Percentiles rank a stretch among this genome's conserved stretches.
Evolutionary conservation across 2,113 vertebrate species (phyloP).

Genomic region (Oncorhynchus kisutch): DNA sequence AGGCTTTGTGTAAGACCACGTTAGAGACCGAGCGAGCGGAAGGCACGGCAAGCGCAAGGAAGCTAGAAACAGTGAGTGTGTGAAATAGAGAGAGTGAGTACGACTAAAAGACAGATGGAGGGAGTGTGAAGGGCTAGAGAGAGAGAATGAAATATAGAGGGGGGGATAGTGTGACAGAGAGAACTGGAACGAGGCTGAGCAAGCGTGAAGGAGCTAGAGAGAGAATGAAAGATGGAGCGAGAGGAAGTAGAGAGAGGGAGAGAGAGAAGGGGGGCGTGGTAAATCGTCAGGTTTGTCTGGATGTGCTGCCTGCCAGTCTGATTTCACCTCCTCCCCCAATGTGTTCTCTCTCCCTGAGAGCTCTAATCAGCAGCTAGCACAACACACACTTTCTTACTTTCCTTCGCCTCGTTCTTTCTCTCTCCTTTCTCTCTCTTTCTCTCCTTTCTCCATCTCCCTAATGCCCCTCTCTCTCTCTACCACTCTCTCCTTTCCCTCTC

Average conservation of each 20-base stretch:
- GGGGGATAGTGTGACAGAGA: neutral
- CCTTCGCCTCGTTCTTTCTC: neutral
- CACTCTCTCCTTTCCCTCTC: too few species aligned
- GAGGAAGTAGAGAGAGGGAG: slow-evolving; percentile 11
- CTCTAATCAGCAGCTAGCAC: slow-evolving; percentile 24
- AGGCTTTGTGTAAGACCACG: neutral
- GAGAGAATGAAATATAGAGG: too few species aligned
- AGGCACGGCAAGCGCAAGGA: too few species aligned
- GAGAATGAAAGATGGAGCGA: neutral
- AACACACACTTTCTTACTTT: neutral
- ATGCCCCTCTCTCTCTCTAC: too few species aligned
- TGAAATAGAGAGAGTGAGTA: too few species aligned
- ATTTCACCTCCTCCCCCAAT: slow-evolving; percentile 35
- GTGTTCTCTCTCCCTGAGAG: slow-evolving; percentile 29
- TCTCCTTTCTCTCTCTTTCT: neutral
- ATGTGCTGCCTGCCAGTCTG: slow-evolving; percentile 31
- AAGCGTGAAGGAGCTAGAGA: neutral
- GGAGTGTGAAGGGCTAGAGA: too few species aligned
- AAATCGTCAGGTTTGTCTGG: slow-evolving; percentile 33
- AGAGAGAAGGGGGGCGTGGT: slow-evolving; percentile 18
- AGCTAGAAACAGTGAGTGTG: too few species aligned
- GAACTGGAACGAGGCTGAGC: neutral
- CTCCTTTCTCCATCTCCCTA: too few species aligned
- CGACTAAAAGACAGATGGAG: too few species aligned
- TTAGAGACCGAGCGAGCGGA: too few species aligned